Evolutionary conservation across 2,888 invertebrate genomes (phyloP), one percentile per base, ranked within the genome.

Genomic region (Amiota communis): DNA sequence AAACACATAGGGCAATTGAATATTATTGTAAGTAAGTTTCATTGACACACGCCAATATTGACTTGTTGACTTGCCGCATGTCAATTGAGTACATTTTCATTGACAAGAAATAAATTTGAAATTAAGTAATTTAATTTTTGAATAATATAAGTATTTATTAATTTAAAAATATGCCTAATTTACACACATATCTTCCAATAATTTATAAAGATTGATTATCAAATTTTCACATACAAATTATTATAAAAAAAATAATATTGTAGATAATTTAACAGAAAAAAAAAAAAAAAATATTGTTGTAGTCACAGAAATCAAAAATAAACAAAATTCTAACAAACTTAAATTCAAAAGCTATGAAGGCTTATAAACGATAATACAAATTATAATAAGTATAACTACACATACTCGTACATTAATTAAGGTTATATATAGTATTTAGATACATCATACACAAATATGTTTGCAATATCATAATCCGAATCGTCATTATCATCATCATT

Each of bases 321-420:
- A 68, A 68, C 67, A 36, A 36, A 36, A 36, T 36, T 36, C 36
- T 68, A 68, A 68, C 67, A 68, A 68, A 53, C 51, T 53, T 68
- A 51, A 63, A 36, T 23, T 23, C n/a, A 17, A 63, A 49, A 23
- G 49, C 23, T 47, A 53, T 47, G 9, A 20, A 23, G 67, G 67
- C n/a, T 36, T 68, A 53, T 23, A 68, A 51, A 53, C 23, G 53
- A 68, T 68, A 68, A 68, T 68, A 68, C 67, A 68, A 68, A 65
- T 65, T 51, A 36, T 36, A 68, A 68, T 20, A 47, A 65, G 15
- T 65, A 65, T n/a, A 47, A 15, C 65, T 65, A 65, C 11, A 48
- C n/a, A n/a, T n/a, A n/a, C n/a, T 23, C 23, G 3, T 36, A 36
- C 36, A 59, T 63, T 36, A 36, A 63, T 68, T 68, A 53, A 68